A percentile compares a stretch with the other conserved stretches of the same genome.
Conservation (phyloP, 2,888 invertebrate genomes). For the Acleris emargana region DNA sequence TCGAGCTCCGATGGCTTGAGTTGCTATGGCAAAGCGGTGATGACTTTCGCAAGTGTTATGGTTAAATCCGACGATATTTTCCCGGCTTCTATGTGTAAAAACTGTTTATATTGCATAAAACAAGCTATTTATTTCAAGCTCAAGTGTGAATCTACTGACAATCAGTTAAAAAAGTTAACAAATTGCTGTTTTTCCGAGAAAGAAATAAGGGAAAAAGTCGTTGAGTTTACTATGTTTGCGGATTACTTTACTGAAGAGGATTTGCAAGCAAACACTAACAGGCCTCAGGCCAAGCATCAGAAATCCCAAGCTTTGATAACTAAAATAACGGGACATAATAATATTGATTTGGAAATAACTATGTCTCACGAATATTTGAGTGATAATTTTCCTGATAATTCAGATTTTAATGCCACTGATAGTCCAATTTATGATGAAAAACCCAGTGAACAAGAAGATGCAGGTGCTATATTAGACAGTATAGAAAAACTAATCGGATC, state of each 20-base stretch:
- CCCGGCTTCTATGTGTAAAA: slow-evolving; percentile 62
- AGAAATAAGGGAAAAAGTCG: slow-evolving; percentile 49
- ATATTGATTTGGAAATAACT: slow-evolving; percentile 31
- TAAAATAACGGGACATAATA: slow-evolving; percentile 25
- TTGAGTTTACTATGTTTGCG: slow-evolving; percentile 54
- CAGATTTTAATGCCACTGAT: slow-evolving; percentile 1
- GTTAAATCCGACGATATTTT: slow-evolving; percentile 56
- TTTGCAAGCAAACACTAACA: neutral
- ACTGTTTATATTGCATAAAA: slow-evolving; percentile 61
- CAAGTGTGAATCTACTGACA: slow-evolving; percentile 62
- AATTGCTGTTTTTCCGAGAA: slow-evolving; percentile 31
- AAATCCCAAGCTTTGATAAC: slow-evolving; percentile 6
- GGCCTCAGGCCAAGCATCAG: neutral
- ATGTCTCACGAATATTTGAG: slow-evolving; percentile 16
- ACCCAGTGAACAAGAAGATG: slow-evolving; percentile 18
- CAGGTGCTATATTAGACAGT: slow-evolving; percentile 26
- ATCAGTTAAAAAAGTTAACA: slow-evolving; percentile 47
- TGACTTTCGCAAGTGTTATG: slow-evolving; percentile 56
- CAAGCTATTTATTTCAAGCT: slow-evolving; percentile 66
- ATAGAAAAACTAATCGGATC: slow-evolving; percentile 39
- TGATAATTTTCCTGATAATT: slow-evolving; percentile 23
- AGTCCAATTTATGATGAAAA: slow-evolving; percentile 13
- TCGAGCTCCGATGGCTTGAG: slow-evolving; percentile 54
- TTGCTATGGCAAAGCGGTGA: slow-evolving; percentile 60
- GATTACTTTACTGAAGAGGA: slow-evolving; percentile 42